Percentiles rank a stretch among this genome's conserved stretches.
These are phyloP conservation scores for Pyrochroa serraticornis DNA, from an alignment of 2,888 invertebrate genomes.

Conservation along the genomic window DNA sequence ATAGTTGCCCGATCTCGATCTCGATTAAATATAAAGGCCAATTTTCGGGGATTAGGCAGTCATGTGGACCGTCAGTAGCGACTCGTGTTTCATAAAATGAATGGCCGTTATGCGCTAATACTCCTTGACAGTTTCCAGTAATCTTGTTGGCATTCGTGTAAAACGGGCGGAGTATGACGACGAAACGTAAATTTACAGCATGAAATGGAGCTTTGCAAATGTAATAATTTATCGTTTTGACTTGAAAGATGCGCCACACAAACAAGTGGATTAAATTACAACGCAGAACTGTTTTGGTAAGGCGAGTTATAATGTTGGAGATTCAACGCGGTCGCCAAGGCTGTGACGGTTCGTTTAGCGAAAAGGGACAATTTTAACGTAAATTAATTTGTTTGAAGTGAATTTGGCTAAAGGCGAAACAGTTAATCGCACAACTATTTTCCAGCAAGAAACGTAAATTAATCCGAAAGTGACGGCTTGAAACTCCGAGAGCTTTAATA, in stretches of 20 bases:
- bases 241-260: conserved; percentile 18
- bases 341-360: too few species aligned
- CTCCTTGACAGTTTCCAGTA: conserved; percentile 28
- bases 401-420: too few species aligned
- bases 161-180: conserved; percentile 20
- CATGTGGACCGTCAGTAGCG: conserved; percentile 11
- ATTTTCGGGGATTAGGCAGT: too few species aligned
- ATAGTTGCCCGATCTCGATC: too few species aligned
- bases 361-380: too few species aligned
- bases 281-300: conserved; percentile 11
- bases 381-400: too few species aligned
- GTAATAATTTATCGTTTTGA: conserved; percentile 25
- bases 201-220: conserved; percentile 26
- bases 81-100: conserved; percentile 17
- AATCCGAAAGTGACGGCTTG: too few species aligned
- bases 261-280: conserved; percentile 21
- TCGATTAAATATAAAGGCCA: too few species aligned
- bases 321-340: too few species aligned
- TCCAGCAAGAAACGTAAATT: too few species aligned
- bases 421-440: too few species aligned
- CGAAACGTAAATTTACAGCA: conserved; percentile 23
- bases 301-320: conserved; percentile 13
- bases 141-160: conserved; percentile 25
- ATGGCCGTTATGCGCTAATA: conserved; percentile 21
- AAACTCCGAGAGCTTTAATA: too few species aligned